Percentiles rank a stretch among this genome's conserved stretches.
Conservation (phyloP, 2,797 vertebrate genomes). For the Knipowitschia caucasica region DNA sequence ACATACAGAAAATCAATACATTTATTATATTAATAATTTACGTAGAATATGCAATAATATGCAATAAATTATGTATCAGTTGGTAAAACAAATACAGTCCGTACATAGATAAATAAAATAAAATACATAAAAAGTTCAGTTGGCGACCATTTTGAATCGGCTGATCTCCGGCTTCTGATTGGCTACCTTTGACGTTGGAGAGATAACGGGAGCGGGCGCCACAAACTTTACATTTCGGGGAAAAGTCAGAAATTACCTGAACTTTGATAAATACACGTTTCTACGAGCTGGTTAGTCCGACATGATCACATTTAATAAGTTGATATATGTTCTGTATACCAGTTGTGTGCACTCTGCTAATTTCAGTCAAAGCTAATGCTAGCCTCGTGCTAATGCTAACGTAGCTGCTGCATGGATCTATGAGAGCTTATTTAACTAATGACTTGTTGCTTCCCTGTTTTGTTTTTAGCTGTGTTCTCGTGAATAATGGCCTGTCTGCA, state of each 20-base stretch:
- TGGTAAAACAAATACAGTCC: too few relatives aligned
- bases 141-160: neutral
- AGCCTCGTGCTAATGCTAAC: neutral
- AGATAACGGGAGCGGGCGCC: conserved; percentile 19
- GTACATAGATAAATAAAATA: too few relatives aligned
- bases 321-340: neutral
- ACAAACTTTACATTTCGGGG: too few relatives aligned
- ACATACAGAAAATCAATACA: too few relatives aligned
- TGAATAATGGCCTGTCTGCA: conserved; percentile 64
- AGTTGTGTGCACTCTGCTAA: neutral
- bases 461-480: neutral
- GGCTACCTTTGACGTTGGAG: conserved; percentile 11
- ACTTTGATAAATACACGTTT: neutral
- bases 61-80: too few relatives aligned
- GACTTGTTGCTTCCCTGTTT: neutral
- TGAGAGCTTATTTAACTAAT: neutral
- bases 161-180: conserved; percentile 21
- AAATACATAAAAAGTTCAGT: too few relatives aligned
- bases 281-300: conserved; percentile 9
- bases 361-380: neutral
- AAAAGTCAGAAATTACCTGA: neutral
- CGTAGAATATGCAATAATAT: too few relatives aligned
- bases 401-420: too few relatives aligned
- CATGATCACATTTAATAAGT: neutral
- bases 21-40: too few relatives aligned